Conservation (phyloP, 2,888 invertebrate species). For the Hemaris fuciformis region DNA sequence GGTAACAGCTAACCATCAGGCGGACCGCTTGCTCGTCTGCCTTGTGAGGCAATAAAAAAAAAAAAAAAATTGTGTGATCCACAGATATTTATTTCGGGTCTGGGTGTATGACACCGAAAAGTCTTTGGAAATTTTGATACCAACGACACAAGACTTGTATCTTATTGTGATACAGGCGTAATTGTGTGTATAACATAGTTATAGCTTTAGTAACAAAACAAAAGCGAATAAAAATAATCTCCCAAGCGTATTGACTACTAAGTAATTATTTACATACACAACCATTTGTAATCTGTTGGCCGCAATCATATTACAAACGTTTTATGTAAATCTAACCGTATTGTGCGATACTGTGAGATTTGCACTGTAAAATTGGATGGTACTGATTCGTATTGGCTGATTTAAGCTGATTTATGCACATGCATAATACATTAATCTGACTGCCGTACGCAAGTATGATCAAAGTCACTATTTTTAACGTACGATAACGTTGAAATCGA, state of each 20-base stretch:
- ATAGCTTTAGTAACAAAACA: neutral
- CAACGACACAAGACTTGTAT: too few species aligned
- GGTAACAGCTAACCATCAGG: too few species aligned
- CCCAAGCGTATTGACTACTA: neutral
- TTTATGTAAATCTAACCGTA: conserved; percentile 6
- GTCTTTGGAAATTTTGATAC: too few species aligned
- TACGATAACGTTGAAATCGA: neutral
- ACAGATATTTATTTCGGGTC: too few species aligned
- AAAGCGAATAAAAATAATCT: neutral
- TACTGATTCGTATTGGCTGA: conserved; percentile 3
- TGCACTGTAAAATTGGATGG: conserved; percentile 4
- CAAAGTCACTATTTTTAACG: neutral
- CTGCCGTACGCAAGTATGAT: neutral
- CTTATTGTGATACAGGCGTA: too few species aligned
- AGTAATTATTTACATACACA: neutral
- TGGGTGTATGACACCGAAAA: too few species aligned
- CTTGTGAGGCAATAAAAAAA: too few species aligned
- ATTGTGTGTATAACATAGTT: neutral
- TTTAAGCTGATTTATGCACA: conserved; percentile 8
- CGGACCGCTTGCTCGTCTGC: too few species aligned
- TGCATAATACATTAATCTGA: conserved; percentile 3
- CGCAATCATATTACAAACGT: neutral
- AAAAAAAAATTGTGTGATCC: too few species aligned
- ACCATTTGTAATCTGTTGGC: neutral
- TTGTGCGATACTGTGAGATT: neutral